Percentiles rank a stretch among this genome's conserved stretches.
These are phyloP conservation scores for Collichthys lucidus DNA, from an alignment of 2,113 vertebrate genomes.

Conservation along the genomic window DNA sequence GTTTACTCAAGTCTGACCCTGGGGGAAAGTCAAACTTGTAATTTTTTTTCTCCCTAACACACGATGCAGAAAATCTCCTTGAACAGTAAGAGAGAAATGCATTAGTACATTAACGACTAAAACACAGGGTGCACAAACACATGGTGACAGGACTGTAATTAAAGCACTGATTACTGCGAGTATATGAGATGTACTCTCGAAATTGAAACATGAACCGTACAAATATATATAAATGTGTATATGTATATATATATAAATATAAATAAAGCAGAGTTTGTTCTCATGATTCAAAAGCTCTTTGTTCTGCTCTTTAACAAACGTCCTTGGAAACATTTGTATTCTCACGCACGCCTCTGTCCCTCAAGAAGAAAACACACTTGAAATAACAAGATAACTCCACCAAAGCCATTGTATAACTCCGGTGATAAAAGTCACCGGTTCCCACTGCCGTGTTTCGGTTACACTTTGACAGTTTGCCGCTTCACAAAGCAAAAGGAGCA, in stretches of 20 bases:
- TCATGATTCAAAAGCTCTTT: neutral
- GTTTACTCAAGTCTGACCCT: neutral
- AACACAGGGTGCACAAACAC: neutral
- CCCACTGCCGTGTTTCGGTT: neutral
- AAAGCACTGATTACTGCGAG: neutral
- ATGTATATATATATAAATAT: neutral
- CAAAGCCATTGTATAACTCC: neutral
- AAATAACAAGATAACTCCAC: neutral
- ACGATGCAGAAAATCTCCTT: neutral
- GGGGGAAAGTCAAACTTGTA: neutral
- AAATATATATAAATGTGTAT: neutral
- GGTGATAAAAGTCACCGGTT: neutral
- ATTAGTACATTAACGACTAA: neutral
- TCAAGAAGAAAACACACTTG: conserved; percentile 1
- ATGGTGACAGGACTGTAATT: neutral
- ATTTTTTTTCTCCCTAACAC: neutral
- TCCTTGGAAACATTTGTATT: neutral
- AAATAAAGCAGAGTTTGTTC: no score
- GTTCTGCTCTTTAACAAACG: neutral
- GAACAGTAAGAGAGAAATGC: neutral
- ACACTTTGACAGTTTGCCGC: neutral
- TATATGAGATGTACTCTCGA: neutral
- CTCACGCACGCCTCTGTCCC: neutral
- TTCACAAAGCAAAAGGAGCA: neutral
- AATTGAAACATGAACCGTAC: neutral